Evolutionary conservation across 2,113 vertebrate genomes (phyloP).

Genomic region (Malaclemys terrapin): DNA sequence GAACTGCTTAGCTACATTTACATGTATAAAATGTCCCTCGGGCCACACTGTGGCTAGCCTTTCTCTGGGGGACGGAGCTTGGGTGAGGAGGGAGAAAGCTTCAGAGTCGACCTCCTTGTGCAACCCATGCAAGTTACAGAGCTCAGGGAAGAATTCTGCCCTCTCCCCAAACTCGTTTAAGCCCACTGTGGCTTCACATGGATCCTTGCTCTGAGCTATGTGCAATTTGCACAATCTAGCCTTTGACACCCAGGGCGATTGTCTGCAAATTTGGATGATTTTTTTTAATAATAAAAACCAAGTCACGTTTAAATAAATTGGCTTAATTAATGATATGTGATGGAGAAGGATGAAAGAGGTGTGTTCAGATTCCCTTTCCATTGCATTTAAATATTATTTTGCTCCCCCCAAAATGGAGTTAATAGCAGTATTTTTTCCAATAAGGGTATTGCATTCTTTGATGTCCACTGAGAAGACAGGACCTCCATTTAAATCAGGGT

Average conservation of each 20-base stretch:
- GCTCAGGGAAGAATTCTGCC: accelerated
- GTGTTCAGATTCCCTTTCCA: background rate
- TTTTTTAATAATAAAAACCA: background rate
- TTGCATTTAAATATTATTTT: background rate
- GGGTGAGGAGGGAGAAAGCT: accelerated
- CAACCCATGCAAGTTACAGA: accelerated
- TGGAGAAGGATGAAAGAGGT: background rate
- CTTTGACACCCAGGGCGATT: background rate
- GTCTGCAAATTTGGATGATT: background rate
- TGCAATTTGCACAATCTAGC: accelerated
- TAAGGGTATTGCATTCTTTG: background rate
- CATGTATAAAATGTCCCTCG: accelerated
- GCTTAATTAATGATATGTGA: background rate
- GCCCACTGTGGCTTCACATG: accelerated
- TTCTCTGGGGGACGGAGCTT: accelerated
- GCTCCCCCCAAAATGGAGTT: background rate
- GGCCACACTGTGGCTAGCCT: accelerated
- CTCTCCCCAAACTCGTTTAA: accelerated
- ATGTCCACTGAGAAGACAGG: background rate
- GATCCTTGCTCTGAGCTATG: accelerated
- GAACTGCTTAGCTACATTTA: background rate
- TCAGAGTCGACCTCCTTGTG: background rate
- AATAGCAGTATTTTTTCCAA: background rate
- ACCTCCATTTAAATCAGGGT: background rate
- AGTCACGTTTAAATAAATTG: background rate